Evolutionary conservation across 2,113 vertebrate genomes (phyloP).

Genomic region (Platysteira castanea): DNA sequence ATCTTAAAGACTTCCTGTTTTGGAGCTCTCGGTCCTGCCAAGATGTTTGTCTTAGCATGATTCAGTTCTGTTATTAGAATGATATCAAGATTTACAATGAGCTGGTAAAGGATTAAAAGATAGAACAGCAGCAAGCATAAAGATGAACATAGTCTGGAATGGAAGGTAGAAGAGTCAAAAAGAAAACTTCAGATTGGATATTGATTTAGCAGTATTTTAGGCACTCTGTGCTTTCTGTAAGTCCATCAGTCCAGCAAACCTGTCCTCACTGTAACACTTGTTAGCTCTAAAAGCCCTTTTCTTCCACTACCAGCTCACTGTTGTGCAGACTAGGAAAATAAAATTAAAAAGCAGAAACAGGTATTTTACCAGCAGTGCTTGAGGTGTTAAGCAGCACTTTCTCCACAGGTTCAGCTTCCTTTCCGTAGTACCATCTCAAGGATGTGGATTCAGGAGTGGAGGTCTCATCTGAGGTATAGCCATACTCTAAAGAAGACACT

Average conservation of each 20-base stretch:
- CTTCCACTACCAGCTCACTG: not conserved
- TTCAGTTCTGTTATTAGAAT: constrained; percentile 37
- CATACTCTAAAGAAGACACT: not conserved
- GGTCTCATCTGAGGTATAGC: not conserved
- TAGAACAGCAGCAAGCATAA: not conserved
- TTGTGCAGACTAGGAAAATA: not conserved
- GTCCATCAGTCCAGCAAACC: not conserved
- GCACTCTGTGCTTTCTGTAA: not conserved
- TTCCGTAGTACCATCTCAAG: not conserved
- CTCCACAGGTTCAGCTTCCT: not conserved
- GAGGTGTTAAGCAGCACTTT: not conserved
- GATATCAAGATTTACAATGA: constrained; percentile 10
- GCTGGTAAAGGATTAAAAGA: constrained; percentile 27
- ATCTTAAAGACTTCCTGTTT: constrained; percentile 46
- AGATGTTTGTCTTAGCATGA: not conserved
- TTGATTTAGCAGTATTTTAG: not conserved
- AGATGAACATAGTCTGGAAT: not conserved
- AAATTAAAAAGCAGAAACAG: not conserved
- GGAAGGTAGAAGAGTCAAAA: not conserved
- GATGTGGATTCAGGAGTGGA: not conserved
- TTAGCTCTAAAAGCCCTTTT: not conserved
- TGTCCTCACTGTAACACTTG: not conserved
- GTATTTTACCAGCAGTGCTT: not conserved
- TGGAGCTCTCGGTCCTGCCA: not conserved
- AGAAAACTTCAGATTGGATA: not conserved